Conservation (phyloP, 2,113 vertebrate species). For the Oncorhynchus kisutch region DNA sequence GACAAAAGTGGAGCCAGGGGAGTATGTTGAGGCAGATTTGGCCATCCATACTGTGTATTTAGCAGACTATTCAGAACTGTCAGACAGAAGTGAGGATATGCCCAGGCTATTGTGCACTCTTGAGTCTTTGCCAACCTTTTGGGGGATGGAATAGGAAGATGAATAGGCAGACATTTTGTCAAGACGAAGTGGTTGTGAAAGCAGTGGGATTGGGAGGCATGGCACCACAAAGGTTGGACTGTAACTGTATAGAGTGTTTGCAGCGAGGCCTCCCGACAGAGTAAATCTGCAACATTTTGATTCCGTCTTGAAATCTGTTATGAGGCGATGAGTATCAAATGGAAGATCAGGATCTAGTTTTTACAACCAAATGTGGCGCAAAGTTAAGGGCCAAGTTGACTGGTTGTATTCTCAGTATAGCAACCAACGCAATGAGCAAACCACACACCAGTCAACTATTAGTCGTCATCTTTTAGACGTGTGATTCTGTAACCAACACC, state of each 20-base stretch:
- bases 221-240: constrained; percentile 13
- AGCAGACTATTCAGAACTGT: constrained; percentile 52
- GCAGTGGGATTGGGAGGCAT: constrained; percentile 22
- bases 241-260: background rate
- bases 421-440: too few relatives aligned
- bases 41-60: constrained; percentile 51
- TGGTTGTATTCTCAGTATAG: too few relatives aligned
- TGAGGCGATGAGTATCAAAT: too few relatives aligned
- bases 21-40: constrained; percentile 20
- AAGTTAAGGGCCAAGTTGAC: too few relatives aligned
- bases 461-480: too few relatives aligned
- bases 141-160: constrained; percentile 12
- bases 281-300: too few relatives aligned
- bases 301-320: too few relatives aligned
- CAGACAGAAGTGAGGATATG: constrained; percentile 37
- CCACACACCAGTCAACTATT: too few relatives aligned
- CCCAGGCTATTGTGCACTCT: constrained; percentile 36
- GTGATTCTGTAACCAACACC: too few relatives aligned
- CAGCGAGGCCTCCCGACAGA: too few relatives aligned
- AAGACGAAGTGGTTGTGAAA: constrained; percentile 43
- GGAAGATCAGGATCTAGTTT: too few relatives aligned
- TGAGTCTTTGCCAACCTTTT: constrained; percentile 49
- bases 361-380: too few relatives aligned
- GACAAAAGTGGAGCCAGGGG: constrained; percentile 1
- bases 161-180: constrained; percentile 39